Base-by-base conservation (phyloP, 2,797 vertebrate species). In the Dipus sagitta region DNA sequence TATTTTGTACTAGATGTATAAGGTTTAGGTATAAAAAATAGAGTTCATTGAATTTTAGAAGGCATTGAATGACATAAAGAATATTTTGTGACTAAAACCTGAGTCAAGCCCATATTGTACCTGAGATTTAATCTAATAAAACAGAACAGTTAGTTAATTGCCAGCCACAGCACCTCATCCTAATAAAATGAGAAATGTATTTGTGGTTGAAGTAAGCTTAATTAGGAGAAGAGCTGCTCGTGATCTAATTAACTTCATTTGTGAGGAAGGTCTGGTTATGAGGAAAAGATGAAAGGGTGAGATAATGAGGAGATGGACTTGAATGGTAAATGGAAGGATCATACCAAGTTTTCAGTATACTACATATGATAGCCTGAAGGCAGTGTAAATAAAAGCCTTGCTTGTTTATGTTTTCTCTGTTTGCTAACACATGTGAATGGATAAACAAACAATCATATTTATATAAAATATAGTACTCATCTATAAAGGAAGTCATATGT, bases 231-330 rank as follows among this genome's bases (percentile, higher is more conserved):
- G 38, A 93, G 34, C 47, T 88, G 17, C 70, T 80, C 32, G 15
- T 72, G 64, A 75, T 78, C 58, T 70, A 90, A 90, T 95, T 93
- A 90, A 75, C 70, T 88, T 94, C 20, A 79, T 82, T 92, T 85
- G 3, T 4, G 18, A 70, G 79, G n/a, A 80, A 54, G 78, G 18
- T 85, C 68, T 85, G 54, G 13, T 85, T 85, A 70, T 67, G 38
- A 93, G 62, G 38, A 86, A 86, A 78, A 62, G 54, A 67, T 62
- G 15, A 87, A 85, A 88, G 15, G 28, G 74, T 34, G 65, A 65
- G 42, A 70, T 82, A 52, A 90, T 78, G 30, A 94, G 62, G 77
- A 92, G 79, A 65, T 54, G 62, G 14, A 60, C 12, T 75, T 70
- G 52, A n/a, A 60, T 78, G 88, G 34, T 88, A 78, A 81, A 52